phyloP scores from a whole-genome alignment of 2,113 vertebrate genomes.

The Pithys albifrons region DNA sequence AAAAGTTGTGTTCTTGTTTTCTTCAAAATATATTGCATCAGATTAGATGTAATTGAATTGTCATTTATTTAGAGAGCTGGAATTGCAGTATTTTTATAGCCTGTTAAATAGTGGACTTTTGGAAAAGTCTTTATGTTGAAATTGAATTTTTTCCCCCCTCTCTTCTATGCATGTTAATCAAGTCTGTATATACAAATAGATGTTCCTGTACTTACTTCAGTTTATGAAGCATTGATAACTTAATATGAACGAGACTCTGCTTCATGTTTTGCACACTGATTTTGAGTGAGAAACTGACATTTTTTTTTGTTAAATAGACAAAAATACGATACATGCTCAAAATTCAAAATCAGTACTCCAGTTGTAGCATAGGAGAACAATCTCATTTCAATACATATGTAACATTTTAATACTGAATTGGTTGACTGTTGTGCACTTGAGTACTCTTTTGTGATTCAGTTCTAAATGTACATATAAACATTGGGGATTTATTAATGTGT shows the following conservation, averaged over 20 bases:
- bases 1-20: not conserved
- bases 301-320: not conserved
- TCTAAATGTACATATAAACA: not conserved
- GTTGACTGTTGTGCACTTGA: not conserved
- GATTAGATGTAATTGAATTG: not conserved
- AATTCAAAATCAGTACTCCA: not conserved
- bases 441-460: not conserved
- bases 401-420: not conserved
- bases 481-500: not conserved
- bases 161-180: not conserved
- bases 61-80: not conserved
- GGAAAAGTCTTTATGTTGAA: not conserved
- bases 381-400: not conserved
- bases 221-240: not conserved
- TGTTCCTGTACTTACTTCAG: not conserved
- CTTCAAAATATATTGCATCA: not conserved
- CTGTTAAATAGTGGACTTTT: not conserved
- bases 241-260: not conserved
- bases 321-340: not conserved
- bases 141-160: rapidly evolving
- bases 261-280: not conserved
- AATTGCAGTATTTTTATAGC: not conserved
- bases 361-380: not conserved
- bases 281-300: not conserved
- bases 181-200: not conserved